Evolutionary conservation across 1,140 invertebrate genomes (phyloP), one percentile per base, ranked within the genome.

Genomic region (Meloidogyne exigua): DNA sequence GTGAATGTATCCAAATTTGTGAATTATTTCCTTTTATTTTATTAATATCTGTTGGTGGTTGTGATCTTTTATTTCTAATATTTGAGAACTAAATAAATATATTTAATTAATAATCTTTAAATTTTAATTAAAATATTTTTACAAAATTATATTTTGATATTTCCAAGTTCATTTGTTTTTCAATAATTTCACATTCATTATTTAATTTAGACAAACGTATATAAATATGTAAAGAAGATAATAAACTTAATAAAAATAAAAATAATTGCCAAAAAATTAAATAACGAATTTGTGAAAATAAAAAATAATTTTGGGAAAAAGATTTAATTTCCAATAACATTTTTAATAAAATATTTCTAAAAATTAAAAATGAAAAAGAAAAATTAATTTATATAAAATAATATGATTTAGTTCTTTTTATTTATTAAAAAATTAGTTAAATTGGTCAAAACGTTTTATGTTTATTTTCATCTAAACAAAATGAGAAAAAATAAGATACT

Each of bases 1-100:
- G 63, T 18, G 84, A 85, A 25, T 86, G 85, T 28, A 85, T 32
- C 84, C 84, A 85, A 21, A 85, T 77, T 39, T 84, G 68, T 42
- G 65, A 72, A 68, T 26, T 39, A 62, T 64, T 25, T 76, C 44
- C 23, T 68, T 72, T 64, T 44, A 15, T 39, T 63, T 57, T 32
- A 28, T 76, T 28, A 12, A 21, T 25, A 32, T 25, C n/a, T 39
- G 21, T 32, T n/a, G 18, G 0, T 76, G 23, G 0, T 76, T 13
- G n/a, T 44, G 13, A 25, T 68, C 28, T 32, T 32, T 23, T 42
- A 21, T 3, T 23, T 66, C 42, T 44, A 9, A 12, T 42, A 1
- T 18, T 15, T 15, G 15, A 15, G 1, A 18, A 44, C 0, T 44
- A 44, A 44, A 2, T 44, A 15, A 15, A 44, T 18, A n/a, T n/a